Base-by-base conservation (phyloP, 1,140 invertebrate species). In the Hyposmocoma kahamanoa region DNA sequence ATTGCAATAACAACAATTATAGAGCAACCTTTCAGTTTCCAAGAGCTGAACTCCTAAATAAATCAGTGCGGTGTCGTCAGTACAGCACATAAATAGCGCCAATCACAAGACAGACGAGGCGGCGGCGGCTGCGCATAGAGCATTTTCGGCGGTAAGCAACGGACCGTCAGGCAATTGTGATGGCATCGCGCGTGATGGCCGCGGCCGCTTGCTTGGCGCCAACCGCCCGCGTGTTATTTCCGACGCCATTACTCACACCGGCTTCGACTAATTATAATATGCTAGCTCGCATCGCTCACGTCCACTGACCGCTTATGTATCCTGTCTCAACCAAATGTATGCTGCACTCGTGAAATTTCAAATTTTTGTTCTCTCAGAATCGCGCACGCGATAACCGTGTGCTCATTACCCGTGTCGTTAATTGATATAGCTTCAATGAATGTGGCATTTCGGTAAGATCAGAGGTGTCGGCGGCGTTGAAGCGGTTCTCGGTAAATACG, bases 91-190 rank as follows among this genome's bases (percentile, higher is more conserved):
- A 81, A 84, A 84, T 84, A 84, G 71, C 72, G 59, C 66, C 56
- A 80, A 74, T 82, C 78, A 80, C 69, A 75, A 77, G 79, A 83
- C 76, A 77, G 80, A 79, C 79, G 49, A 46, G 53, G 39, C 49
- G 68, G 60, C 62, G 62, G 47, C 47, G 43, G 32, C 24, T 66
- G 90, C 89, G 72, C 90, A 92, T 19, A 91, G 65, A 59, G 89
- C 87, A 43, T 87, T 75, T 54, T 55, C 45, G 62, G 54, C 28
- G 28, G n/a, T n/a, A n/a, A n/a, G n/a, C 24, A 38, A 46, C 51
- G 68, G 56, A 84, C 81, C 59, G 66, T 78, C 53, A 81, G n/a
- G 76, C 59, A 72, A 70, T n/a, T n/a, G n/a, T n/a, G n/a, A n/a
- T n/a, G n/a, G n/a, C n/a, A n/a, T 59, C 67, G 82, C n/a, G 54